Percentiles rank a stretch among this genome's conserved stretches.
phyloP scores from a whole-genome alignment of 2,113 vertebrate species.

The Pangasianodon gigas region DNA sequence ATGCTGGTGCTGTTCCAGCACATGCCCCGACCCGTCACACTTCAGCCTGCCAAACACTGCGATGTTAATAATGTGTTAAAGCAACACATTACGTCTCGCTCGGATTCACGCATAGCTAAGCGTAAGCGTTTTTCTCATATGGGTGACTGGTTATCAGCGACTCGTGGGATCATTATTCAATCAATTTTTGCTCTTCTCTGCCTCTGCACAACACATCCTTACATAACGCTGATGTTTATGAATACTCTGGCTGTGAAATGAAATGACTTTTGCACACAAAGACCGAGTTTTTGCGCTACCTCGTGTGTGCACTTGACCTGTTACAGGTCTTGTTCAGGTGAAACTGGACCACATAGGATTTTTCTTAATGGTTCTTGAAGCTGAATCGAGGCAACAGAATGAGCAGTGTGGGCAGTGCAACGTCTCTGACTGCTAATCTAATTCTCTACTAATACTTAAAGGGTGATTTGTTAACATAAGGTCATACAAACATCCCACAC shows the following conservation, averaged over 20 bases:
- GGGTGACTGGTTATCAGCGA: constrained; percentile 17
- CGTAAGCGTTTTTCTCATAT: background rate
- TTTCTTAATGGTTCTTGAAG: constrained; percentile 25
- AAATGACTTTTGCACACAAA: background rate
- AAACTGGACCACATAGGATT: background rate
- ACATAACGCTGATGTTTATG: constrained; percentile 12
- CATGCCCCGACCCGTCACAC: background rate
- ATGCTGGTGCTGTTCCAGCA: background rate
- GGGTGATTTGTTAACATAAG: background rate
- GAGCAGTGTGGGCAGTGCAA: background rate
- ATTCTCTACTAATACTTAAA: background rate
- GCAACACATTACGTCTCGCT: constrained; percentile 13
- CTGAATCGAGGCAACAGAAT: background rate
- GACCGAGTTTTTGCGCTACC: background rate
- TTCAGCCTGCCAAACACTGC: constrained; percentile 6
- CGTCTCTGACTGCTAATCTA: background rate
- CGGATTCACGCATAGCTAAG: constrained; percentile 20
- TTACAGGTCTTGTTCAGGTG: background rate
- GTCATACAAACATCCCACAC: constrained; percentile 1
- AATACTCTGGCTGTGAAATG: background rate
- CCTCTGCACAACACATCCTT: background rate
- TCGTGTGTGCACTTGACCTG: background rate
- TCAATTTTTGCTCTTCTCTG: constrained; percentile 27
- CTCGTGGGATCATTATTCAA: constrained; percentile 35
- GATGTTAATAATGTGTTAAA: constrained; percentile 29